Conservation (phyloP, 1,140 invertebrate species). For the Drosophila parvula region DNA sequence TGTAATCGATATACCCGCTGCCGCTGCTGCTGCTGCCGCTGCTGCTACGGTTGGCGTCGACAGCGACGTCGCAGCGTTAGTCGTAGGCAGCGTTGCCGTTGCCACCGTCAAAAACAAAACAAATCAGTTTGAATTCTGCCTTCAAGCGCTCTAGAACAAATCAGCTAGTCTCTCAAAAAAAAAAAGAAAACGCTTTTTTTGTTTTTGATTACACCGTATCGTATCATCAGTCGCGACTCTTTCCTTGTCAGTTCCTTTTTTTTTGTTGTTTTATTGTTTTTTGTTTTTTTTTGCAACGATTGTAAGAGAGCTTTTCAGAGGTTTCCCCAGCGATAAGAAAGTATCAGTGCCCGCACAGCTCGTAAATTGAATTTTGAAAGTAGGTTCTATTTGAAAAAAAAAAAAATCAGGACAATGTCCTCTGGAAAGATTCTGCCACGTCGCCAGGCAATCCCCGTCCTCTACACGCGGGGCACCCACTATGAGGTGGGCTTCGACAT, state of each 20-base stretch:
- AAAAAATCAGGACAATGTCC: constrained; percentile 47
- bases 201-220: constrained; percentile 16
- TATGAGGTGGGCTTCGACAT: constrained; percentile 94
- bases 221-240: constrained; percentile 3
- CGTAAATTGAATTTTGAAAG: neutral
- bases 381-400: neutral
- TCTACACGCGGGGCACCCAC: constrained; percentile 91
- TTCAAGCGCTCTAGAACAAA: constrained; percentile 77
- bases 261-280: neutral
- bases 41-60: neutral
- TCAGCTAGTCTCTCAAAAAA: constrained; percentile 15
- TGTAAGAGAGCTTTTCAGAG: constrained; percentile 8
- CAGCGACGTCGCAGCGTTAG: neutral
- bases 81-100: constrained; percentile 10
- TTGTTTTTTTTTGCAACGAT: constrained; percentile 14
- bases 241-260: neutral
- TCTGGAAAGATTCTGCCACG: constrained; percentile 81
- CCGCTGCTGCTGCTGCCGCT: neutral
- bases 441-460: constrained; percentile 89
- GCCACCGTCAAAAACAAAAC: constrained; percentile 64
- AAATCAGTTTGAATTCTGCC: constrained; percentile 79
- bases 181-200: neutral
- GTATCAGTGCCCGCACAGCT: constrained; percentile 12
- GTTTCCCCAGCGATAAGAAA: constrained; percentile 7
- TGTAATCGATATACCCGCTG: constrained; percentile 31